Conservation (phyloP, 30 jellyfish, hydroid and myxozoan genomes). For the Aurelia aurita complex sp. Pacific region DNA sequence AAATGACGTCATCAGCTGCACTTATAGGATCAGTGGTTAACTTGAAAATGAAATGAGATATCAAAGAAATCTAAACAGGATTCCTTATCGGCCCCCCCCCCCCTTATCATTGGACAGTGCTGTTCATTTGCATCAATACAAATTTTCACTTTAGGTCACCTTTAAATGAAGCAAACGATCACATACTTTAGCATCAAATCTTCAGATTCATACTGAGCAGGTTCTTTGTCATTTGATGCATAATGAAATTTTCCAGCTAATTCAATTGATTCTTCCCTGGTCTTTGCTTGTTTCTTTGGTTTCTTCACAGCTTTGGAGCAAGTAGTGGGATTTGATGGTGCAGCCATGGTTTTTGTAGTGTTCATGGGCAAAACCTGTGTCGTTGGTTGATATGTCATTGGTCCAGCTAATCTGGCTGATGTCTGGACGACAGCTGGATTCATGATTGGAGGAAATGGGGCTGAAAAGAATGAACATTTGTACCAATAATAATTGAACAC, state of each 20-base stretch:
- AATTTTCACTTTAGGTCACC: too few species aligned
- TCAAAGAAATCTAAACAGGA: too few species aligned
- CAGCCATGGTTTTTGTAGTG: neutral
- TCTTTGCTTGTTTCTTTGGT: neutral
- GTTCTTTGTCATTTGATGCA: slow-evolving; percentile 48
- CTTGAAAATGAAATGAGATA: too few species aligned
- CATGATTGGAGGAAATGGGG: neutral
- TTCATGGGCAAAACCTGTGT: neutral
- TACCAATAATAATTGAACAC: too few species aligned
- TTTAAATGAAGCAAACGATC: too few species aligned
- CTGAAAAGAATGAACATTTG: neutral
- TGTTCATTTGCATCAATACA: too few species aligned
- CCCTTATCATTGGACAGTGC: too few species aligned
- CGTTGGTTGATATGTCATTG: neutral
- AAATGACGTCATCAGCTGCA: too few species aligned
- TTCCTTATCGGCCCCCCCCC: too few species aligned
- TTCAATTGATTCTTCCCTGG: slow-evolving; percentile 30
- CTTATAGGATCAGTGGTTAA: too few species aligned
- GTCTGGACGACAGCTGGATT: neutral
- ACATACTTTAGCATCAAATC: slow-evolving; percentile 29
- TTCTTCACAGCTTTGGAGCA: neutral
- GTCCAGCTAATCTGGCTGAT: slow-evolving; percentile 1
- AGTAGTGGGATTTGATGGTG: neutral
- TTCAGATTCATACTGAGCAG: slow-evolving; percentile 26
- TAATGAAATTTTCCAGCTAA: slow-evolving; percentile 60